These are phyloP conservation scores for Theonella swinhoei DNA, from an alignment of 37 sponge, comb jelly and placozoan genomes.

Conservation along the genomic window DNA sequence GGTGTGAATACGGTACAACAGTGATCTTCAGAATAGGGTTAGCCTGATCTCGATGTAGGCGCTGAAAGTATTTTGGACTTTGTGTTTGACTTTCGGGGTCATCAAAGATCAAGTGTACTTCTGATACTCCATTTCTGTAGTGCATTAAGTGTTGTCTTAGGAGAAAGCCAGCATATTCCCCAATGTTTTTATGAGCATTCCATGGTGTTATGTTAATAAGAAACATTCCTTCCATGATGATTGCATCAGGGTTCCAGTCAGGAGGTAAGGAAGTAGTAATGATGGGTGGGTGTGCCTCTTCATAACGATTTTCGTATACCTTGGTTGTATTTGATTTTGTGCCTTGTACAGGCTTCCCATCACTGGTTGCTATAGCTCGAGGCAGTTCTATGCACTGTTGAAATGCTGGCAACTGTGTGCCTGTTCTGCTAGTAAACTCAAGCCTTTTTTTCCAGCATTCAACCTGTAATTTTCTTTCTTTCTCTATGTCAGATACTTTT, in stretches of 20 bases:
- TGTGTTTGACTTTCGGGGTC: neutral
- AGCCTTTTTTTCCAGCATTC: slow-evolving; percentile 29
- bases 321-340: slow-evolving; percentile 34
- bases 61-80: slow-evolving; percentile 10
- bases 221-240: slow-evolving; percentile 47
- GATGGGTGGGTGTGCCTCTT: neutral
- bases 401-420: neutral
- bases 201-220: slow-evolving; percentile 16
- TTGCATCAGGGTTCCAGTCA: slow-evolving; percentile 16
- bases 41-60: neutral
- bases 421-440: slow-evolving; percentile 4
- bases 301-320: slow-evolving; percentile 21
- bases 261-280: neutral
- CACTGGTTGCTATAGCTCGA: slow-evolving; percentile 22
- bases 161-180: slow-evolving; percentile 30
- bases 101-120: slow-evolving; percentile 24
- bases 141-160: slow-evolving; percentile 8
- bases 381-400: slow-evolving; percentile 38
- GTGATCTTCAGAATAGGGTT: neutral
- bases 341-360: slow-evolving; percentile 33
- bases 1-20: neutral
- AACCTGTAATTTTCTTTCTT: slow-evolving; percentile 18
- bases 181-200: slow-evolving; percentile 12
- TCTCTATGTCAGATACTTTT: slow-evolving; percentile 8
- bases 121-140: slow-evolving; percentile 22